Base-by-base conservation (phyloP, 2,888 invertebrate genomes). In the Sussaba pulchella region DNA sequence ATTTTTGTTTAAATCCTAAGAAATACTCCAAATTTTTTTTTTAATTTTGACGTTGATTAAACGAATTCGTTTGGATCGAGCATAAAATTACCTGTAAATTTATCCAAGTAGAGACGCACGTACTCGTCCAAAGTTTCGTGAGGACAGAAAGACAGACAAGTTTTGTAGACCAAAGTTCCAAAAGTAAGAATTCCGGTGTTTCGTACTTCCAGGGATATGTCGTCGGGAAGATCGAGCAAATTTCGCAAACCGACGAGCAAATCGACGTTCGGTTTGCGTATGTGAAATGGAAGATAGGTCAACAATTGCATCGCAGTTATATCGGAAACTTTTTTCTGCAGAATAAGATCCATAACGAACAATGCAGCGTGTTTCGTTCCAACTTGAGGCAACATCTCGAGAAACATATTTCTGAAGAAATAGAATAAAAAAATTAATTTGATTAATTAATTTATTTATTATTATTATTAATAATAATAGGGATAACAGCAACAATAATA, bases 301-400 rank as follows among this genome's bases (percentile, higher is more conserved):
- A 96, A 93, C 41, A 96, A 92, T 45, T 95, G 94, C 4, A 95
- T 93, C 0, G 96, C 94, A 0, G 94, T 94, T 1, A 95, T 94
- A 24, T 95, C 95, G 85, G 95, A 95, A 0, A 96, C 93, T 92
- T 94, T 93, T 24, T 93, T 93, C 36, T 94, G 94, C 26, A 94
- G 89, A 0, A 96, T 94, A 52, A 96, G 91, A 85, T 96, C 94
- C 78, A 94, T 93, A 36, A 96, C 94, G 64, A 96, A 94, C 54
- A 94, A 92, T 0, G 95, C 95, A 1, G 95, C 94, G 0, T 94
- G 94, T 36, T 94, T 94, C 6, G 95, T 95, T 50, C 96, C 94
- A 26, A 95, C 94, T 85, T 96, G 95, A 0, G 96, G 96, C 39
- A 96, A 92, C 0, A 95, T 94, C 89, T 96, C 96, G 84, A 96